Evolutionary conservation across 2,797 vertebrate species (phyloP).

Genomic region (Coluber constrictor): DNA sequence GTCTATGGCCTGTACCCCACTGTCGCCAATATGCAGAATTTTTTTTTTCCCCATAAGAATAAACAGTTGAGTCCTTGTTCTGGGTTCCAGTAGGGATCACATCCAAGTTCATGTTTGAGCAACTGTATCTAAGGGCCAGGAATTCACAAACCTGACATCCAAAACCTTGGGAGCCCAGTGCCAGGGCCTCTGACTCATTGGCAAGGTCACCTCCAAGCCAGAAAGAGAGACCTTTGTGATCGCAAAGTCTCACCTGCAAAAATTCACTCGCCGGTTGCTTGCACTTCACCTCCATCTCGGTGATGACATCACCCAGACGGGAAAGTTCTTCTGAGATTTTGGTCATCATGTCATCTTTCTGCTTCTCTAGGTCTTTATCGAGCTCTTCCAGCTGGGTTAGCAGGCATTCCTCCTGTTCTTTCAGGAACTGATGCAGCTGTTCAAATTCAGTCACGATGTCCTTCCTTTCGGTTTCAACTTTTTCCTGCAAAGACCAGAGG

Average conservation of each 20-base stretch:
- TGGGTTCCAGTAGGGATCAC: neutral
- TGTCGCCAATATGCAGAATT: neutral
- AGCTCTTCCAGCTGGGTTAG: conserved; percentile 78
- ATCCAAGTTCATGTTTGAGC: neutral
- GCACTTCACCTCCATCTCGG: conserved; percentile 24
- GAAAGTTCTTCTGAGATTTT: conserved; percentile 71
- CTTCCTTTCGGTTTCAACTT: conserved; percentile 76
- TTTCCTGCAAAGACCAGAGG: conserved; percentile 66
- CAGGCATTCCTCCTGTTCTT: conserved; percentile 79
- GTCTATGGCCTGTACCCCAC: neutral
- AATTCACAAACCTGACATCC: neutral
- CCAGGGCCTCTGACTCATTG: neutral
- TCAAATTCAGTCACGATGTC: conserved; percentile 79
- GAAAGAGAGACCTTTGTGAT: neutral
- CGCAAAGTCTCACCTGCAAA: conserved; percentile 27
- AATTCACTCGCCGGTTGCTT: neutral
- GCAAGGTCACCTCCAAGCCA: neutral
- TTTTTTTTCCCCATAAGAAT: neutral
- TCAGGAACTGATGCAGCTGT: conserved; percentile 78
- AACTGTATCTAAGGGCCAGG: neutral
- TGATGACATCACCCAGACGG: conserved; percentile 19
- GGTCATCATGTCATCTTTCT: conserved; percentile 76
- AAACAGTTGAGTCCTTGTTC: neutral
- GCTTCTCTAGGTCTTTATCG: conserved; percentile 76
- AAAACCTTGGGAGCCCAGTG: neutral